Conservation (phyloP, 1,140 invertebrate species). For the Drosophila azteca region DNA sequence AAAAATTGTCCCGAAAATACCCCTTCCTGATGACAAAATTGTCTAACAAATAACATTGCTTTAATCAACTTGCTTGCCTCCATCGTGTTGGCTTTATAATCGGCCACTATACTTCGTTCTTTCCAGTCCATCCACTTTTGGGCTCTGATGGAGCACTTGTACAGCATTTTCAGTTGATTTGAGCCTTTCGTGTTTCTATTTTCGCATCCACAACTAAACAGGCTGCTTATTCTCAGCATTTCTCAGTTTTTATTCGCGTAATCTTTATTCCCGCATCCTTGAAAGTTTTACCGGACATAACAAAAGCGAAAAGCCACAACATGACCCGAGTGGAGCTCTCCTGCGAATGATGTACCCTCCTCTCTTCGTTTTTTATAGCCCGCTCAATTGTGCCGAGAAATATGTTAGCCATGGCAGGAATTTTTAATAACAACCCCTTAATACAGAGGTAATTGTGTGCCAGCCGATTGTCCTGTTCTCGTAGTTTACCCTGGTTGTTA, state of each 20-base stretch:
- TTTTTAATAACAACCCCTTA: conserved; percentile 56
- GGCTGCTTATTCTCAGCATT: conserved; percentile 27
- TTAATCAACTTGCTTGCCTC: conserved; percentile 36
- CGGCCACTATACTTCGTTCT: conserved; percentile 3
- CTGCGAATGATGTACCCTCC: conserved; percentile 37
- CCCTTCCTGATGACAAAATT: too few relatives aligned
- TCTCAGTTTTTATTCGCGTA: conserved; percentile 33
- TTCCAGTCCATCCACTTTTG: conserved; percentile 20
- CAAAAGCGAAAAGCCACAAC: conserved; percentile 13
- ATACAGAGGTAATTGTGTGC: conserved; percentile 45
- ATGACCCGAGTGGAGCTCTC: conserved; percentile 17
- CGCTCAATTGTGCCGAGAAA: conserved; percentile 9
- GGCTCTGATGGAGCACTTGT: conserved; percentile 23
- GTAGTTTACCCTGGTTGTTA: background rate
- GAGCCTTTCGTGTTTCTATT: conserved; percentile 48
- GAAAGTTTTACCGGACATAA: conserved; percentile 40
- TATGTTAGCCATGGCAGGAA: conserved; percentile 38
- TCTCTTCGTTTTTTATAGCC: background rate
- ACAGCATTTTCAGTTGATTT: conserved; percentile 40
- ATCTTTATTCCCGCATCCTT: conserved; percentile 41
- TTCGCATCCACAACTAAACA: conserved; percentile 29
- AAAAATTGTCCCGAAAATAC: background rate
- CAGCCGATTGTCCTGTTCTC: background rate
- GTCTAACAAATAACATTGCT: conserved; percentile 6
- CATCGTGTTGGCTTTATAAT: conserved; percentile 33